Evolutionary conservation across 2,888 invertebrate species (phyloP).

Genomic region (Parnassius orleans): DNA sequence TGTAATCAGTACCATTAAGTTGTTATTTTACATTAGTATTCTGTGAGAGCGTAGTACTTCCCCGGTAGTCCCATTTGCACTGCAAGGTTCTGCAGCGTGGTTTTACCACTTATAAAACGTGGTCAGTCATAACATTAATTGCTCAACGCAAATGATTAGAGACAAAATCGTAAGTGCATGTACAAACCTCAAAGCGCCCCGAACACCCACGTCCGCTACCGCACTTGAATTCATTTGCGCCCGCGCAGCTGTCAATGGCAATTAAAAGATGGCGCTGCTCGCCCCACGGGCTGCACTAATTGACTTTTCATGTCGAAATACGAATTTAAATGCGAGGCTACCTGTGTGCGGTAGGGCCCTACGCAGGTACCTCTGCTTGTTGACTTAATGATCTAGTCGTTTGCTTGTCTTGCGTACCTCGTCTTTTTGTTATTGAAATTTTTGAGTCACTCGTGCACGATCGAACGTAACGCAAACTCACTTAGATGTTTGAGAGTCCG

Average conservation of each 20-base stretch:
- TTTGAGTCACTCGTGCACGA: neutral
- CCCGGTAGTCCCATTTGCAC: neutral
- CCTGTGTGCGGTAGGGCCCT: slow-evolving; percentile 46
- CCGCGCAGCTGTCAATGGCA: slow-evolving; percentile 64
- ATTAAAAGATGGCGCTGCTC: slow-evolving; percentile 68
- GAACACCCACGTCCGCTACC: slow-evolving; percentile 44
- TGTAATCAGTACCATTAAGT: no score
- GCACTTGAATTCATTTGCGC: slow-evolving; percentile 51
- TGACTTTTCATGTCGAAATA: slow-evolving; percentile 77
- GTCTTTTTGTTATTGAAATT: slow-evolving; percentile 17
- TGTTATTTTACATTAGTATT: no score
- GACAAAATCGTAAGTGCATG: slow-evolving; percentile 7
- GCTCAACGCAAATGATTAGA: neutral
- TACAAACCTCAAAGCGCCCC: slow-evolving; percentile 4
- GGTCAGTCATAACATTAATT: neutral
- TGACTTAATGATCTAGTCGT: slow-evolving; percentile 43
- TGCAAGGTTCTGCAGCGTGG: neutral
- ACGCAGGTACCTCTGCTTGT: slow-evolving; percentile 36
- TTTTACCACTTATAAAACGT: neutral
- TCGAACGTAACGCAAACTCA: neutral
- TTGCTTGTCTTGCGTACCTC: slow-evolving; percentile 25
- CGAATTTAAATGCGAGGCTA: slow-evolving; percentile 44
- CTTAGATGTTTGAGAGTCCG: neutral
- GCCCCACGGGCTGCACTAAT: slow-evolving; percentile 65
- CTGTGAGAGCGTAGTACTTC: no score